Conservation (phyloP, 1,140 invertebrate genomes). For the Drosophila lini region DNA sequence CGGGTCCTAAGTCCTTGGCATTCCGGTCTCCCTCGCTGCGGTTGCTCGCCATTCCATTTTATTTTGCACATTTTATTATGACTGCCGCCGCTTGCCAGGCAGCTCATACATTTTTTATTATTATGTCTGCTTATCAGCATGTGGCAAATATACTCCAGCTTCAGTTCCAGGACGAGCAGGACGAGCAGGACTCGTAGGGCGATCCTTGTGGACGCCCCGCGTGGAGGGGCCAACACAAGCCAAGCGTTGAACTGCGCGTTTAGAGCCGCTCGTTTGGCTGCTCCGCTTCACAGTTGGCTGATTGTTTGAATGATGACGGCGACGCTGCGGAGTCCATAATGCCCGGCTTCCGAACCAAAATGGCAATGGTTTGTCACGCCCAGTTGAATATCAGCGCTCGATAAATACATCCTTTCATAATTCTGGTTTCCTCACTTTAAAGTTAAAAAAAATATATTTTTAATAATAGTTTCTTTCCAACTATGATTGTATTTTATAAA, state of each 20-base stretch:
- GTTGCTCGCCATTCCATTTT: constrained; percentile 78
- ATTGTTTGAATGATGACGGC: constrained; percentile 78
- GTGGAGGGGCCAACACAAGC: constrained; percentile 46
- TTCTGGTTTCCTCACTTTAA: neutral
- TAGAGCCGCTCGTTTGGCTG: constrained; percentile 75
- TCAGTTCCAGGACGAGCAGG: constrained; percentile 27
- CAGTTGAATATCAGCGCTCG: constrained; percentile 61
- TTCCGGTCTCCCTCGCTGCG: constrained; percentile 35
- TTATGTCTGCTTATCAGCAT: constrained; percentile 82
- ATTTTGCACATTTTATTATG: constrained; percentile 83
- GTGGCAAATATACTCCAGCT: constrained; percentile 75
- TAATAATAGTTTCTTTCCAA: neutral
- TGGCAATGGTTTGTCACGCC: constrained; percentile 73
- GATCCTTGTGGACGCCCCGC: constrained; percentile 12
- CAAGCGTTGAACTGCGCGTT: constrained; percentile 79
- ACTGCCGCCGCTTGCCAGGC: constrained; percentile 69
- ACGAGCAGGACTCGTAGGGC: constrained; percentile 16
- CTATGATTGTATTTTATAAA: neutral
- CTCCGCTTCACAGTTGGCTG: constrained; percentile 78
- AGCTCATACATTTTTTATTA: constrained; percentile 82
- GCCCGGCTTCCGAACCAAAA: constrained; percentile 56
- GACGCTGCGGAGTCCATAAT: constrained; percentile 65
- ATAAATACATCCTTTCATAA: constrained; percentile 30
- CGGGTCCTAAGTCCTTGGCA: constrained; percentile 29
- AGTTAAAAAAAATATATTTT: neutral